Base-by-base conservation (phyloP, 1,140 invertebrate genomes). In the Bombus polaris region DNA sequence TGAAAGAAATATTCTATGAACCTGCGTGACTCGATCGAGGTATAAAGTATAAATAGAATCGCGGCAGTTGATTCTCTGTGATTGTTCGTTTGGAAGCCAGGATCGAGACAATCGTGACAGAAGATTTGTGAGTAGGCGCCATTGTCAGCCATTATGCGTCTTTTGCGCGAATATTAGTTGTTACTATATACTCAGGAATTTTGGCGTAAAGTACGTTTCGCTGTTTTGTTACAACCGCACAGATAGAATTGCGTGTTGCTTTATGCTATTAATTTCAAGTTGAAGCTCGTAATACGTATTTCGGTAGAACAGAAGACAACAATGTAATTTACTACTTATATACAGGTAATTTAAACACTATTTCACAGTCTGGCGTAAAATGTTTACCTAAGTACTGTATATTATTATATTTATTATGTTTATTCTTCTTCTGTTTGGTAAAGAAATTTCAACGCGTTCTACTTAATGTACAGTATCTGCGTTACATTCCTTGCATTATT, bases 111-210 rank as follows among this genome's bases (percentile, higher is more conserved):
- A 53, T 53, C 73, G n/a, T n/a, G 73, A 39, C 22, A 25, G n/a
- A 74, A 35, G 18, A 35, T 74, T 74, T n/a, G 72, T 28, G 71
- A 25, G 73, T 53, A 53, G 73, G 73, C 73, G 44, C 73, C 42
- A 9, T 44, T 74, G 15, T 74, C 44, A 35, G 73, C n/a, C 59
- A 44, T 73, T 73, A 73, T 10, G 71, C 39, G 42, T 44, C 71
- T 73, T 44, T 47, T 2, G n/a, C 39, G 9, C 39, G 71, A 73
- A 74, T 74, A 53, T 74, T 47, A 32, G 1, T 39, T 35, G 44
- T 53, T 53, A 53, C 44, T 25, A 8, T 74, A 6, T 5, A 1
- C 2, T 10, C 1, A 13, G 73, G 42, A 73, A 47, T 74, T 74
- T 74, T 74, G 42, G n/a, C 44, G 73, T 73, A 25, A 74, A 53